These are phyloP conservation scores for Cynopterus sphinx DNA, from an alignment of 2,797 vertebrate species.

Conservation along the genomic window DNA sequence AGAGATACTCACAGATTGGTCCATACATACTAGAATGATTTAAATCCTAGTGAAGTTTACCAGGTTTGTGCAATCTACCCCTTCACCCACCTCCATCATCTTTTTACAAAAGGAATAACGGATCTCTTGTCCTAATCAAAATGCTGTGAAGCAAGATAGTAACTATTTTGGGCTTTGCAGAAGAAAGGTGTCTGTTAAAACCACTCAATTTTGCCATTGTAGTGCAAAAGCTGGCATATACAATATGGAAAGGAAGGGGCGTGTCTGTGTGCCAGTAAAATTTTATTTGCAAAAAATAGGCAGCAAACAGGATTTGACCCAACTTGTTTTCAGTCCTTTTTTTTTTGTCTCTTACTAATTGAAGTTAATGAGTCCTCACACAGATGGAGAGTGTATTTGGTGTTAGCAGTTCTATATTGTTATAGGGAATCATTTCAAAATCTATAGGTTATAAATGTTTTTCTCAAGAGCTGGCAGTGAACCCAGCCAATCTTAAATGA, in stretches of 20 bases:
- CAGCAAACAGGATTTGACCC: constrained; percentile 10
- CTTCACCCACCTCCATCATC: background rate
- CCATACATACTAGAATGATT: background rate
- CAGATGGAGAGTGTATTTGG: constrained; percentile 50
- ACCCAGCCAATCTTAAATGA: constrained; percentile 64
- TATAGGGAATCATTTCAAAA: constrained; percentile 42
- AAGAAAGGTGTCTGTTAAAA: background rate
- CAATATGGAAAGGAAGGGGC: background rate
- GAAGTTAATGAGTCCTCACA: constrained; percentile 51
- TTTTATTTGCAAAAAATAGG: constrained; percentile 44
- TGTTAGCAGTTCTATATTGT: constrained; percentile 59
- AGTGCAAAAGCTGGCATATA: background rate
- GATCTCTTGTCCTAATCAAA: background rate
- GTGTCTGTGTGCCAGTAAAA: constrained; percentile 22
- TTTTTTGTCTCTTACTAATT: constrained; percentile 30
- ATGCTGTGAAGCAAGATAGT: background rate
- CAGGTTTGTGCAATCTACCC: background rate
- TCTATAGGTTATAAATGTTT: constrained; percentile 50
- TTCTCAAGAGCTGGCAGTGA: constrained; percentile 56
- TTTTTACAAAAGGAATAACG: background rate
- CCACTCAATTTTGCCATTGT: background rate
- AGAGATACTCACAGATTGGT: background rate
- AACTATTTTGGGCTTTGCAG: background rate
- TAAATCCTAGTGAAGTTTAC: background rate
- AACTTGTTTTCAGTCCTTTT: background rate